phyloP scores from a whole-genome alignment of 2,797 vertebrate species.

The Hipposideros larvatus region DNA sequence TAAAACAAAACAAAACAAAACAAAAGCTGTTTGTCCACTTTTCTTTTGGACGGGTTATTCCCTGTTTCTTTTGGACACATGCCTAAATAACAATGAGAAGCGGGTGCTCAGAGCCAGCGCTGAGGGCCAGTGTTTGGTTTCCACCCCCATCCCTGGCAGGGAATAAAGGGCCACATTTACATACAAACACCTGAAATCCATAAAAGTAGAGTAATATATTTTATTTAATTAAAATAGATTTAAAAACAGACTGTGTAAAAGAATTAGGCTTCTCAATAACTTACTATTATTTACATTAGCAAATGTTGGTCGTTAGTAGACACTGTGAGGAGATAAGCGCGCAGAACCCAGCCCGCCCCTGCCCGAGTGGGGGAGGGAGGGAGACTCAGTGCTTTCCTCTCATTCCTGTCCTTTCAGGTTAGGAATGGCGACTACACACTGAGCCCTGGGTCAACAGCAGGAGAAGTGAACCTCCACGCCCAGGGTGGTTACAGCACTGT shows the following conservation, averaged over 20 bases:
- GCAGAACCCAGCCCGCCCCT: slow-evolving; percentile 44
- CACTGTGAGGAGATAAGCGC: slow-evolving; percentile 67
- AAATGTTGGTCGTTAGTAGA: slow-evolving; percentile 85
- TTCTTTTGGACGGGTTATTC: background rate
- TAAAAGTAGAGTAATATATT: slow-evolving; percentile 84
- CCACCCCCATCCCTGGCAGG: background rate
- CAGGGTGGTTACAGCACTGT: fast-evolving
- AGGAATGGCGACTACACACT: background rate
- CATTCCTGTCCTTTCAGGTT: slow-evolving; percentile 40
- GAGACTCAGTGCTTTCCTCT: background rate
- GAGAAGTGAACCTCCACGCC: slow-evolving; percentile 20
- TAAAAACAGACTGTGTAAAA: slow-evolving; percentile 90
- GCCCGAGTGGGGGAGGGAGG: background rate
- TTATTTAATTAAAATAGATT: slow-evolving; percentile 92
- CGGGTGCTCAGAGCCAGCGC: background rate
- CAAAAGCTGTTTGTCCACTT: background rate
- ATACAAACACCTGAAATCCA: slow-evolving; percentile 55
- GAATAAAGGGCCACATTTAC: background rate
- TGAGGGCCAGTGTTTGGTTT: background rate
- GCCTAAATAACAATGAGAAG: background rate
- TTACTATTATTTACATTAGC: slow-evolving; percentile 91
- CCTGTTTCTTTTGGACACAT: background rate
- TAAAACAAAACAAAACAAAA: background rate
- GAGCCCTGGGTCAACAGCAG: background rate
- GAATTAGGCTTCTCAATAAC: slow-evolving; percentile 92